Evolutionary conservation across 1,140 invertebrate species (phyloP), one percentile per base, ranked within the genome.

Genomic region (Chrysopa pallens): DNA sequence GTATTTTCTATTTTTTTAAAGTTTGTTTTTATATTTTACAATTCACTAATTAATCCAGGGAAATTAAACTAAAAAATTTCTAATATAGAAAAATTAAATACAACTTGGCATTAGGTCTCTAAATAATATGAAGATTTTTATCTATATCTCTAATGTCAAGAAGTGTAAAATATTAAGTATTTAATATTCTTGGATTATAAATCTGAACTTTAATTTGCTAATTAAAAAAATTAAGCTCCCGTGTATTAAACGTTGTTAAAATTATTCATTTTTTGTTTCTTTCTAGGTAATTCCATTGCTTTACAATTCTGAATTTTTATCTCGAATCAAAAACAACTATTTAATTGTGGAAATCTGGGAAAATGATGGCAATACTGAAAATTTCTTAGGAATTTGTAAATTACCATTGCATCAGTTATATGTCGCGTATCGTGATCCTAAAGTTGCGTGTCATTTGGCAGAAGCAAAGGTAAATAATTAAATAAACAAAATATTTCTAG

Each of bases 351-450:
- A 74, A 50, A 56, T 73, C 38, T 69, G 67, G 47, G 61, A 64
- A 8, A 63, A 60, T 52, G 52, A 39, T 41, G 40, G 43, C 9
- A 46, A 53, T 15, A 50, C 46, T n/a, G 46, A 48, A 31, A 62
- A 68, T 46, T 53, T 44, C 46, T 40, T 70, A 12, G 73, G 72
- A 27, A 59, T 73, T 37, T 59, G 66, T 5, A 69, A 70, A 52
- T 48, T 76, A 31, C 58, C 70, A 6, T 52, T 76, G 29, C 70
- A 76, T 55, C 69, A 74, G 40, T 63, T 75, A 48, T 76, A 67
- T 46, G 53, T 74, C 23, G 68, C 71, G 2, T 76, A 69, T 47
- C 59, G 68, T 47, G 72, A 76, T 60, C 56, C 63, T 31, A 56
- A 58, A 31, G 65, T 74, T 42, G 57, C 70, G 39, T 61, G 69